Percentiles rank a stretch among this genome's conserved stretches.
phyloP scores from a whole-genome alignment of 1,140 invertebrate genomes.

The Cydia strobilella region DNA sequence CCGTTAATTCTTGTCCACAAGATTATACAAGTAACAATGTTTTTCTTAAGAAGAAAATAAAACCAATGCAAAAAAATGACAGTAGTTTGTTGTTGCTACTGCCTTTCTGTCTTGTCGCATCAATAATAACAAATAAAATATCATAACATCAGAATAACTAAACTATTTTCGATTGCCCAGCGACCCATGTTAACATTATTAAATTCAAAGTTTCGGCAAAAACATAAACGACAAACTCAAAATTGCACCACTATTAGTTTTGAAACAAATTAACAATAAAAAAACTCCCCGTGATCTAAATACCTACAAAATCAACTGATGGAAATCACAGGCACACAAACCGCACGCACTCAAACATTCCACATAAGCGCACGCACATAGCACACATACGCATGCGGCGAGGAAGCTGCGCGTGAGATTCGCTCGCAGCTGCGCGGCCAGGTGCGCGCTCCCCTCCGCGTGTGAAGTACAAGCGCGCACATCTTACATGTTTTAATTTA shows the following conservation, averaged over 20 bases:
- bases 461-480: slow-evolving; percentile 53
- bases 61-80: too few species aligned
- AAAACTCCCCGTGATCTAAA: not conserved
- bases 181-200: too few species aligned
- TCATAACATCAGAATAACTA: too few species aligned
- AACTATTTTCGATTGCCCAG: too few species aligned
- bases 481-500: slow-evolving; percentile 19
- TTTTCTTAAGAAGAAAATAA: too few species aligned
- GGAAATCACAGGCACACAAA: not conserved
- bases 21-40: too few species aligned
- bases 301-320: not conserved
- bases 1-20: too few species aligned
- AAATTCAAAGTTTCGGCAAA: too few species aligned
- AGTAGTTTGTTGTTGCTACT: too few species aligned
- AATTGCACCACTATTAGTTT: not conserved
- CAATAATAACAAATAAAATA: too few species aligned
- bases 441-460: slow-evolving; percentile 65
- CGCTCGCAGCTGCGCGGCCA: slow-evolving; percentile 76
- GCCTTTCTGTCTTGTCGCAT: too few species aligned
- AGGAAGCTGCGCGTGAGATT: slow-evolving; percentile 79
- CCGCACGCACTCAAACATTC: slow-evolving; percentile 17
- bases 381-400: slow-evolving; percentile 43
- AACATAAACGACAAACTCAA: too few species aligned
- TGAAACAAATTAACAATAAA: not conserved
- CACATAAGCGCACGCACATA: slow-evolving; percentile 31